Conservation (phyloP, 2,888 invertebrate genomes). For the Heliconius charithonia region DNA sequence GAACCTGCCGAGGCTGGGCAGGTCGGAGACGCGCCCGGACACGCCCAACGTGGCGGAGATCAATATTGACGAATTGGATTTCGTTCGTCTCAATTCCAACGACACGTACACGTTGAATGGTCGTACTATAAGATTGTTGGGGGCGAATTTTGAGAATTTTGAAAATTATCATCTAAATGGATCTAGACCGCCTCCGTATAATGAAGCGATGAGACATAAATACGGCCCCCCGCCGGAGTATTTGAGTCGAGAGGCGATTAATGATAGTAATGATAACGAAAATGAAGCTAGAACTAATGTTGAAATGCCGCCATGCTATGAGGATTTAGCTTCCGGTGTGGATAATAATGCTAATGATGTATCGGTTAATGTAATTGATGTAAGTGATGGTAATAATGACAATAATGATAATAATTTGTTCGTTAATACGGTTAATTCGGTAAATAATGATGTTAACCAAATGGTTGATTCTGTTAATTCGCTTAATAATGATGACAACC, state of each 20-base stretch:
- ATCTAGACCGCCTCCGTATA: conserved; percentile 70
- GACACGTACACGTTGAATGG: conserved; percentile 79
- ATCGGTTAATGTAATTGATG: conserved; percentile 30
- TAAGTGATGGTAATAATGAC: conserved; percentile 7
- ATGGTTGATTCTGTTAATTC: conserved; percentile 18
- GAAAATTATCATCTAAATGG: conserved; percentile 56
- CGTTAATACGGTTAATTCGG: conserved; percentile 18
- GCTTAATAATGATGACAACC: conserved; percentile 21
- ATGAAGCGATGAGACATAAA: conserved; percentile 72
- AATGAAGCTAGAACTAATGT: conserved; percentile 66
- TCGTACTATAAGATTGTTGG: conserved; percentile 71
- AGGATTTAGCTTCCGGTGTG: conserved; percentile 59
- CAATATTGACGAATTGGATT: conserved; percentile 67
- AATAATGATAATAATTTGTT: conserved; percentile 23
- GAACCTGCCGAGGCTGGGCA: conserved; percentile 64
- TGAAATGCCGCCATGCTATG: conserved; percentile 76
- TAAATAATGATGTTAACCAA: conserved; percentile 36
- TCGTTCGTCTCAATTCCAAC: conserved; percentile 63
- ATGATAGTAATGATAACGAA: conserved; percentile 53
- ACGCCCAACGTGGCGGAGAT: conserved; percentile 74
- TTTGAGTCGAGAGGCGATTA: conserved; percentile 63
- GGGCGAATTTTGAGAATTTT: conserved; percentile 70
- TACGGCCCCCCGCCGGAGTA: conserved; percentile 79
- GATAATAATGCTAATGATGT: conserved; percentile 46
- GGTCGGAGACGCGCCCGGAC: conserved; percentile 61